Percentiles rank a stretch among this genome's conserved stretches.
These are phyloP conservation scores for Thamnophis sirtalis DNA, from an alignment of 2,113 vertebrate species.

Conservation along the genomic window DNA sequence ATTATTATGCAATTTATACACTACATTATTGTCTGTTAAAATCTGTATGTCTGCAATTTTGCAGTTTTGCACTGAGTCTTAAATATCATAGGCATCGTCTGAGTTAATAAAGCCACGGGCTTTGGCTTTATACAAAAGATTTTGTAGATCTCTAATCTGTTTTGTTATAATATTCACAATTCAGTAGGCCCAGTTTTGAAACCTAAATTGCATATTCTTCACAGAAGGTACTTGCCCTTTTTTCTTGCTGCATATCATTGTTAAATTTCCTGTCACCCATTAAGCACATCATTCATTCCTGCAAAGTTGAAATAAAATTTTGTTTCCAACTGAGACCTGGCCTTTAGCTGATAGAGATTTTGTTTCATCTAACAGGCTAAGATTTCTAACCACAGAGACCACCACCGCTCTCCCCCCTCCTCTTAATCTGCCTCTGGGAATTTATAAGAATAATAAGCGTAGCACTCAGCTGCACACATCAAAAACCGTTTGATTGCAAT, in stretches of 20 bases:
- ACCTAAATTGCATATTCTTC: background rate
- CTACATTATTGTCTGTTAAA: background rate
- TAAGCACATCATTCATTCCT: slow-evolving; percentile 53
- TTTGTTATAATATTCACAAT: slow-evolving; percentile 25
- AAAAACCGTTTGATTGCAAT: slow-evolving; percentile 44
- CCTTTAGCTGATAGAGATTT: slow-evolving; percentile 47
- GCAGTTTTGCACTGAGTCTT: background rate
- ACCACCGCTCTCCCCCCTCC: background rate
- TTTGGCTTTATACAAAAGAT: background rate
- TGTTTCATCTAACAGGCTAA: slow-evolving; percentile 56
- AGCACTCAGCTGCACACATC: slow-evolving; percentile 50
- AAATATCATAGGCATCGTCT: background rate
- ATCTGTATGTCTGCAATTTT: background rate
- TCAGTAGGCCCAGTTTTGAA: slow-evolving; percentile 12
- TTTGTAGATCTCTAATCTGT: background rate
- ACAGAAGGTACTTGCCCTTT: slow-evolving; percentile 3
- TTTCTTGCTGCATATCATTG: slow-evolving; percentile 35
- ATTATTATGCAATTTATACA: background rate
- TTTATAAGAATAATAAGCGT: slow-evolving; percentile 55
- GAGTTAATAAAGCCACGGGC: background rate
- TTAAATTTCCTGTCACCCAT: slow-evolving; percentile 52
- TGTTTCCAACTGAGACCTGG: slow-evolving; percentile 55
- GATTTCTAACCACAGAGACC: slow-evolving; percentile 51
- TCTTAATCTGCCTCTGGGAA: slow-evolving; percentile 47
- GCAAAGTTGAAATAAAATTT: slow-evolving; percentile 53